phyloP scores from a whole-genome alignment of 2,113 vertebrate species.

The Arenaria interpres region DNA sequence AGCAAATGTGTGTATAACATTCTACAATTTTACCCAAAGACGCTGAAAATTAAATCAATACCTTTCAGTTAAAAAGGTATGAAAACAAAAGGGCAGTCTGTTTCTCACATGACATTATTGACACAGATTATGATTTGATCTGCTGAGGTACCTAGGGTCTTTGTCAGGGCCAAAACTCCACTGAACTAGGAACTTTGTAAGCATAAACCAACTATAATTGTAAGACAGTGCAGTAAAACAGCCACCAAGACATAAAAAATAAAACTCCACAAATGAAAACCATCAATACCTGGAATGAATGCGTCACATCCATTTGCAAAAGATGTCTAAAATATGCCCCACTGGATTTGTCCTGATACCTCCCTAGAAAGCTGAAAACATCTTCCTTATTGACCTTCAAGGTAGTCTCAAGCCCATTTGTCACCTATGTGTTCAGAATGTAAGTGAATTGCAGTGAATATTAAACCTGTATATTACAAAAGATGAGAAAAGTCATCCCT shows the following conservation, averaged over 20 bases:
- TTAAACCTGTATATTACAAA: neutral
- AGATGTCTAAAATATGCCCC: conserved; percentile 47
- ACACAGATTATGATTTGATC: neutral
- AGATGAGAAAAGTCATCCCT: neutral
- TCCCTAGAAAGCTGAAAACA: conserved; percentile 71
- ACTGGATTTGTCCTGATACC: conserved; percentile 63
- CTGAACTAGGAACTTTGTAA: neutral
- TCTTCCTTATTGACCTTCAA: conserved; percentile 76
- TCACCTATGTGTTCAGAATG: conserved; percentile 63
- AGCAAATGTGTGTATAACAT: neutral
- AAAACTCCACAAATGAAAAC: neutral
- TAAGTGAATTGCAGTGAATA: neutral
- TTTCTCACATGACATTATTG: neutral
- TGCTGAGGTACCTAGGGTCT: neutral
- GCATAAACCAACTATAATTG: neutral
- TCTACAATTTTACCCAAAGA: neutral
- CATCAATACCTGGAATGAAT: conserved; percentile 78
- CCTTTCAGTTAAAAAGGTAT: neutral
- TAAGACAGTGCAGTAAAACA: neutral
- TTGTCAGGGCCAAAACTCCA: neutral
- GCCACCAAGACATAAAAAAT: neutral
- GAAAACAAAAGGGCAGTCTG: neutral
- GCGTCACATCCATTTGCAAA: conserved; percentile 72
- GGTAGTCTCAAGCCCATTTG: conserved; percentile 68
- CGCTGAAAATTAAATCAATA: neutral